Evolutionary conservation across 2,797 vertebrate species (phyloP), one percentile per base, ranked within the genome.

Genomic region (Dendrocincla tyrannina): DNA sequence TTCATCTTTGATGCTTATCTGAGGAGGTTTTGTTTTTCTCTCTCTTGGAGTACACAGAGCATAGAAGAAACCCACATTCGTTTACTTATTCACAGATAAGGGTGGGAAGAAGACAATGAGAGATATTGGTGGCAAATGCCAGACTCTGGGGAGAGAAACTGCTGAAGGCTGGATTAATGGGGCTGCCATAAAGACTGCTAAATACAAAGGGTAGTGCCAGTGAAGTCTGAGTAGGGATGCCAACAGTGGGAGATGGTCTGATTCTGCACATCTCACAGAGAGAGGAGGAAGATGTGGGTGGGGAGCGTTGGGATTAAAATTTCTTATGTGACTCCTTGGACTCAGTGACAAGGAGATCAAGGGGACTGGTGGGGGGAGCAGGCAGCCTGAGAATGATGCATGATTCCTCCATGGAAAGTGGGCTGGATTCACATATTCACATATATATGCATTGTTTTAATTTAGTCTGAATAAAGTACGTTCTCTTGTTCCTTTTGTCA

Each of bases 81-180:
- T 91, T 95, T 83, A n/a, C 44, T 77, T 58, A 46, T 41, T 90
- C 63, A 67, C 49, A 75, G 86, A 44, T 85, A 92, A 94, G 64
- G 68, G 74, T 47, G 69, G 24, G 64, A 64, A 73, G 88, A 89
- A 87, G 67, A 53, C 49, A 58, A 11, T 49, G 32, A 47, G 52
- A 52, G n/a, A 68, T 41, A 67, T 18, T 10, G 7, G 50, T 49
- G 69, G 25, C 58, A 83, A 94, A 42, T 5, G 28, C 42, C 62
- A 14, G 24, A 53, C 28, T 19, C 19, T 35, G 46, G 8, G 35
- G 41, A 82, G 27, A 76, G 44, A 77, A 78, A 50, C 19, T 74
- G 60, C 53, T 75, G 24, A 72, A 56, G 63, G 17, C 8, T 25
- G 16, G 9, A 28, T 23, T 49, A 63, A 56, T 73, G 52, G 35